These are phyloP conservation scores for Noctua janthina DNA, from an alignment of 2,888 invertebrate species.

Conservation along the genomic window DNA sequence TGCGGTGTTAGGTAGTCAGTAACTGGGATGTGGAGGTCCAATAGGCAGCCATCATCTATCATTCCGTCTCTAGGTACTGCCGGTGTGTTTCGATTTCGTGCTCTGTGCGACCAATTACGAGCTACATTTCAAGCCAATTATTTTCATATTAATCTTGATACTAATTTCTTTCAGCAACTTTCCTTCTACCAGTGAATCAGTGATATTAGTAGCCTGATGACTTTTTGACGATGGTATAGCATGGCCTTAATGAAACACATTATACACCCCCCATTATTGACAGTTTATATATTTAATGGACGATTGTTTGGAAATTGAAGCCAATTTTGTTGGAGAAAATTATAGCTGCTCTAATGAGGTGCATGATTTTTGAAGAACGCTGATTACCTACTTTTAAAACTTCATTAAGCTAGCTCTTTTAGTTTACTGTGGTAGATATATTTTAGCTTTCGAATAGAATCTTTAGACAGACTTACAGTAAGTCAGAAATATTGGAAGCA, in stretches of 20 bases:
- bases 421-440: background rate
- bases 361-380: background rate
- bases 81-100: too few species aligned
- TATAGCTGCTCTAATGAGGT: background rate
- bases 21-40: too few species aligned
- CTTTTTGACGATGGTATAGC: conserved; percentile 79
- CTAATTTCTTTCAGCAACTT: conserved; percentile 49
- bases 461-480: too few species aligned
- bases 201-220: conserved; percentile 63
- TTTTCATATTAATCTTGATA: conserved; percentile 54
- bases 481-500: too few species aligned
- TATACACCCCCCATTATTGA: conserved; percentile 55
- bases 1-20: too few species aligned
- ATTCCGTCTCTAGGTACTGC: too few species aligned
- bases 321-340: conserved; percentile 12
- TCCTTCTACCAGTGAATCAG: background rate
- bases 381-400: background rate
- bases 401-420: background rate
- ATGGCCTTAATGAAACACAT: conserved; percentile 72
- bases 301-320: conserved; percentile 13
- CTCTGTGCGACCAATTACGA: background rate
- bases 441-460: background rate
- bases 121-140: conserved; percentile 50
- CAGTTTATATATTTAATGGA: conserved; percentile 49
- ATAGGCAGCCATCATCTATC: too few species aligned